Conservation (phyloP, 2,113 vertebrate genomes). For the Scomber japonicus region DNA sequence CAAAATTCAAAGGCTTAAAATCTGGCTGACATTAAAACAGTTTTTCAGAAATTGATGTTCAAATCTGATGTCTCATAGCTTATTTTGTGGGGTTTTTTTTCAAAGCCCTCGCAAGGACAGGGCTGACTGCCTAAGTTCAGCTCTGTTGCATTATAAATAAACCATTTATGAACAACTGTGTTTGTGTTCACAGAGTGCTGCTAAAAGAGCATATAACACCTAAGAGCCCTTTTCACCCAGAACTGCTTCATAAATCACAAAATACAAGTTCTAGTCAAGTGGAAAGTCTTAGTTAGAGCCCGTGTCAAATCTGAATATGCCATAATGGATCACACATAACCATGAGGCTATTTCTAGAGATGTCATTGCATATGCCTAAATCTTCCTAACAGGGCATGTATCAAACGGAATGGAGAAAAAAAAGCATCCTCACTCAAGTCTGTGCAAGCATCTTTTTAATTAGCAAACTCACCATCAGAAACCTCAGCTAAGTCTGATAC, state of each 20-base stretch:
- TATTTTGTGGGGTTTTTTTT: slow-evolving; percentile 32
- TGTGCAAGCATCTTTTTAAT: too few relatives aligned
- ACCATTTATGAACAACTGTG: slow-evolving; percentile 50
- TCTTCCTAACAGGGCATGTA: too few relatives aligned
- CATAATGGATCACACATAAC: not conserved
- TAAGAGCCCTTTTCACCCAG: slow-evolving; percentile 24
- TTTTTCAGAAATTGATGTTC: slow-evolving; percentile 38
- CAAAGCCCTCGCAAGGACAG: not conserved
- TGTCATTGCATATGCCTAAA: not conserved
- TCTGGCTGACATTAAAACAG: slow-evolving; percentile 22
- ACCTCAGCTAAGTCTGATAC: too few relatives aligned
- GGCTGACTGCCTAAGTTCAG: slow-evolving; percentile 15
- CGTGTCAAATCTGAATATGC: not conserved
- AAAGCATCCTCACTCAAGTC: too few relatives aligned
- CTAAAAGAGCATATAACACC: slow-evolving; percentile 58
- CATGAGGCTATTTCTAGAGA: not conserved
- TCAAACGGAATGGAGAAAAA: too few relatives aligned
- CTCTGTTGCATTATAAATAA: slow-evolving; percentile 54
- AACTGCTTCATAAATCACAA: slow-evolving; percentile 16
- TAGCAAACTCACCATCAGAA: too few relatives aligned
- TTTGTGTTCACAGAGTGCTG: slow-evolving; percentile 46
- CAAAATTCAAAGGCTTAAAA: slow-evolving; percentile 29
- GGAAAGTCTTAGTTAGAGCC: not conserved
- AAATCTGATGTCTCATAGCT: slow-evolving; percentile 33
- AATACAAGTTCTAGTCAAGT: slow-evolving; percentile 22